These are phyloP conservation scores for Prochilodus magdalenae DNA, from an alignment of 2,113 vertebrate genomes.

Conservation along the genomic window DNA sequence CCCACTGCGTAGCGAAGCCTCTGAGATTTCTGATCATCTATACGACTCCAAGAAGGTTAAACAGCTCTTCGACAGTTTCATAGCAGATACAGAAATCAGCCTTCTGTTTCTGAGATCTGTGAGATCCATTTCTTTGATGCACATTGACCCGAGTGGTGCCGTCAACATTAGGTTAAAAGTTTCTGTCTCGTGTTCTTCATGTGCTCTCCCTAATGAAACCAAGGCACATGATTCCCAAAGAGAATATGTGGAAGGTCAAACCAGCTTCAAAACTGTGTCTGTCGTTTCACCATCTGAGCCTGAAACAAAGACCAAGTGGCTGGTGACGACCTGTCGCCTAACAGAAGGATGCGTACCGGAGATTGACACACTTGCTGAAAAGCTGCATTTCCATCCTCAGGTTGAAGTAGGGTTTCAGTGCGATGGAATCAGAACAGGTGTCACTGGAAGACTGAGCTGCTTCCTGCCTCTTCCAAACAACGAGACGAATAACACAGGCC, in stretches of 20 bases:
- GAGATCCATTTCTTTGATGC: conserved; percentile 70
- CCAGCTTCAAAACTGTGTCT: conserved; percentile 66
- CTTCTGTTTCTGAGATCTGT: conserved; percentile 84
- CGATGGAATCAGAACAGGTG: conserved; percentile 43
- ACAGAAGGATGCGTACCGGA: conserved; percentile 62
- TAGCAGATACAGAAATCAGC: conserved; percentile 81
- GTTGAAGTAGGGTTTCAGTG: conserved; percentile 81
- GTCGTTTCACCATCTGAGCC: conserved; percentile 38
- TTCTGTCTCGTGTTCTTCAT: conserved; percentile 54
- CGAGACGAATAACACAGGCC: conserved; percentile 78
- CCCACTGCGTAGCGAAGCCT: conserved; percentile 75
- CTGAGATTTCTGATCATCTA: conserved; percentile 78
- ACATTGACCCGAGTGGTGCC: conserved; percentile 64
- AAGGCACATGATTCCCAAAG: background rate
- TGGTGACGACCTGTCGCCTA: conserved; percentile 72
- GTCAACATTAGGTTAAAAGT: conserved; percentile 66
- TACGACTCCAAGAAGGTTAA: conserved; percentile 71
- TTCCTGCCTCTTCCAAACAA: conserved; percentile 87
- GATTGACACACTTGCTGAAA: conserved; percentile 67
- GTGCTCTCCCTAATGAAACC: conserved; percentile 15
- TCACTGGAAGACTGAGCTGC: conserved; percentile 78
- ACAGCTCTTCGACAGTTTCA: conserved; percentile 81
- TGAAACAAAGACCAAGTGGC: conserved; percentile 66
- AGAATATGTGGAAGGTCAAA: conserved; percentile 44
- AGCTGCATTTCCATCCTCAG: conserved; percentile 76